Evolutionary conservation across 1,140 invertebrate genomes (phyloP).

Genomic region (Archivesica marissinica): DNA sequence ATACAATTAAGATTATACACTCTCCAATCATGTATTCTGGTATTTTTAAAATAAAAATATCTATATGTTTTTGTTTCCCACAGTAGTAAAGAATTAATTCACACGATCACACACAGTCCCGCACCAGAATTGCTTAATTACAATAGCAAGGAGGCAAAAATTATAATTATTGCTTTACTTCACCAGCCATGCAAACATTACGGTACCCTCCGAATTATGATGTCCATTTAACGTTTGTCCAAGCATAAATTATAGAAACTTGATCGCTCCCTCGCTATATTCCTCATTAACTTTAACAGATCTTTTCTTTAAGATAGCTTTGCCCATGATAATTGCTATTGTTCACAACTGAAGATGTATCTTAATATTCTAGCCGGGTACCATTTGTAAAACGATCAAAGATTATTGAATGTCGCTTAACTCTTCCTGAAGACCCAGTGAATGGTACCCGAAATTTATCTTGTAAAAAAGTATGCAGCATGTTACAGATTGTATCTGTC

Average conservation of each 20-base stretch:
- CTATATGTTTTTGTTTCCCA: slow-evolving; percentile 17
- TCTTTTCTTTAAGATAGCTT: slow-evolving; percentile 51
- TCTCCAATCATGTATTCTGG: too few relatives aligned
- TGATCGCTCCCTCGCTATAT: not conserved
- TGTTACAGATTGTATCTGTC: slow-evolving; percentile 36
- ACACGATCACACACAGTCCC: not conserved
- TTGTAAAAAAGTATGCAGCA: slow-evolving; percentile 13
- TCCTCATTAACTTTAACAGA: slow-evolving; percentile 58
- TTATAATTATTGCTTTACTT: slow-evolving; percentile 17
- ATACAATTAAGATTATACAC: too few relatives aligned
- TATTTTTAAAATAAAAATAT: too few relatives aligned
- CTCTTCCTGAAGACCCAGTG: slow-evolving; percentile 6
- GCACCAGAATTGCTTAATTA: not conserved
- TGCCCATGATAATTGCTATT: slow-evolving; percentile 28
- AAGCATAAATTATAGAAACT: slow-evolving; percentile 10
- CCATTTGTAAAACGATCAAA: slow-evolving; percentile 42
- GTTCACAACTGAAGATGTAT: slow-evolving; percentile 11
- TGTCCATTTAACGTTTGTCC: not conserved
- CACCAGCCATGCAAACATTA: slow-evolving; percentile 35
- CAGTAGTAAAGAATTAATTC: not conserved
- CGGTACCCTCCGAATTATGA: not conserved
- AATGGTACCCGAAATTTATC: not conserved
- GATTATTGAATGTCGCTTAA: slow-evolving; percentile 22
- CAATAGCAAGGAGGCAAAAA: not conserved
- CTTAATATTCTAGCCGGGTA: not conserved